Conservation (phyloP, 2,888 invertebrate genomes). For the Agrypnus murinus region DNA sequence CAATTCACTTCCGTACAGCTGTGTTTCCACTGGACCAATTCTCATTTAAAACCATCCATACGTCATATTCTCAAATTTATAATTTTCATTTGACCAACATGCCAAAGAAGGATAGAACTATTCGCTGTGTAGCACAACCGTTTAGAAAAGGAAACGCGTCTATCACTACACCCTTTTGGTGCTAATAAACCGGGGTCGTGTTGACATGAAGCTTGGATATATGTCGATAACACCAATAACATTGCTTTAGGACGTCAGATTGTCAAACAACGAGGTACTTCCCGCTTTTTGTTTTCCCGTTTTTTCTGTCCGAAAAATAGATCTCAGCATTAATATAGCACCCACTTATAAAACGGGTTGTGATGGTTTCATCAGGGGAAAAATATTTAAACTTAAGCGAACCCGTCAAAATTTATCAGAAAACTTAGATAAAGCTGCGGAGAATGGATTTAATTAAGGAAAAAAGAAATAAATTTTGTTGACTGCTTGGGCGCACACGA, state of each 20-base stretch:
- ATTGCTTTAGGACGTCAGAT: conserved; percentile 33
- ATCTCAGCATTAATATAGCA: not conserved
- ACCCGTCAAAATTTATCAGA: conserved; percentile 21
- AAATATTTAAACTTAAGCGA: conserved; percentile 10
- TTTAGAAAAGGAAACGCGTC: conserved; percentile 31
- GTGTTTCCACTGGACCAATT: conserved; percentile 4
- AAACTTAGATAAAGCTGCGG: conserved; percentile 26
- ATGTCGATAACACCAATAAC: conserved; percentile 45
- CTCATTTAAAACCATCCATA: conserved; percentile 19
- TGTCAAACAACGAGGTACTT: conserved; percentile 20
- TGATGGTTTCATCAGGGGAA: not conserved
- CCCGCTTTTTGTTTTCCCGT: not conserved
- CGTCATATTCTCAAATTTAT: conserved; percentile 14
- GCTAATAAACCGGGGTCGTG: conserved; percentile 38
- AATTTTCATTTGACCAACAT: not conserved
- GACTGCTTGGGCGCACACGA: conserved; percentile 20
- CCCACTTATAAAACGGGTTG: not conserved
- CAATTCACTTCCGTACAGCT: conserved; percentile 20
- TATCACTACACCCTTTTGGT: conserved; percentile 41
- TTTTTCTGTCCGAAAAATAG: not conserved
- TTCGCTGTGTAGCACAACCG: not conserved
- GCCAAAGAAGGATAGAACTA: not conserved
- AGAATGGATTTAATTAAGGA: conserved; percentile 33
- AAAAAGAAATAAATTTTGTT: conserved; percentile 29
- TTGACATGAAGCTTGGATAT: conserved; percentile 41